Evolutionary conservation across 2,797 vertebrate genomes (phyloP).

Genomic region (Microhierax caerulescens): DNA sequence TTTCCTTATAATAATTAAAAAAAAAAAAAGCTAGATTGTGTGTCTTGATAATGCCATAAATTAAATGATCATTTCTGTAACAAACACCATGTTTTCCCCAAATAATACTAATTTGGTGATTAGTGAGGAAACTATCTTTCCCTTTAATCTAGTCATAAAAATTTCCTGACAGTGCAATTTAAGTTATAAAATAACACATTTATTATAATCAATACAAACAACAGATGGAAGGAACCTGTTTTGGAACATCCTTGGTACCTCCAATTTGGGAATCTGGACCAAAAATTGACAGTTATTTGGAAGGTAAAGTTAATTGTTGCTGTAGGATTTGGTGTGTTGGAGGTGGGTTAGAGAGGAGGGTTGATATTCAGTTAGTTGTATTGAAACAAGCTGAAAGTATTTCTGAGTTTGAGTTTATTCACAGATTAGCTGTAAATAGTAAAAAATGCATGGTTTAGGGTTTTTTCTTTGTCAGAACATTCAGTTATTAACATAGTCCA

Average conservation of each 20-base stretch:
- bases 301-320: background rate
- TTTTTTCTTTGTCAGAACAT: background rate
- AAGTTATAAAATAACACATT: background rate
- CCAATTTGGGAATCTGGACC: background rate
- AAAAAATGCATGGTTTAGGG: background rate
- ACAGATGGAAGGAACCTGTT: background rate
- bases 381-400: background rate
- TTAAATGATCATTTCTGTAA: background rate
- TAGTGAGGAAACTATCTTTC: background rate
- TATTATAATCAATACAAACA: background rate
- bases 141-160: background rate
- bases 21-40: background rate
- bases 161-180: background rate
- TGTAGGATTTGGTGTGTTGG: background rate
- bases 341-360: accelerated
- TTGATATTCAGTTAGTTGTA: background rate
- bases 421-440: background rate
- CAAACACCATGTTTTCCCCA: background rate
- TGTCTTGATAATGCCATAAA: background rate
- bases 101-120: background rate
- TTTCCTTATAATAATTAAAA: background rate
- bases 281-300: background rate
- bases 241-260: background rate
- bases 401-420: background rate
- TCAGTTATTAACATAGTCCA: background rate